phyloP scores from a whole-genome alignment of 2,113 vertebrate species.

The Trogon surrucura region DNA sequence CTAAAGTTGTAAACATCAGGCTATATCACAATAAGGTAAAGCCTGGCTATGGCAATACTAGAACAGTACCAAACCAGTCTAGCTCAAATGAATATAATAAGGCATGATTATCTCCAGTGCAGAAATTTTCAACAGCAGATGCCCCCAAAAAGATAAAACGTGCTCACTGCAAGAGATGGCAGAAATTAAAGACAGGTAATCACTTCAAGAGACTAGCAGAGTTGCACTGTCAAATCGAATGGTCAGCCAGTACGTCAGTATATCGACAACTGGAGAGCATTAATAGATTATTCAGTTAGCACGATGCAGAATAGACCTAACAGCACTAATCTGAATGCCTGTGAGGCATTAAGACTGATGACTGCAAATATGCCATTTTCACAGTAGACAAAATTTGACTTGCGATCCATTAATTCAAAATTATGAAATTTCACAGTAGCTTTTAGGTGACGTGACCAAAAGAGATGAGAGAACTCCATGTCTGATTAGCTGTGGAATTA shows the following conservation, averaged over 20 bases:
- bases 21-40: background rate
- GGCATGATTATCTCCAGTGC: background rate
- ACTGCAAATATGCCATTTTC: background rate
- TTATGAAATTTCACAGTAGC: no score
- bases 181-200: background rate
- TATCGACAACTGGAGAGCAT: background rate
- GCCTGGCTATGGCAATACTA: background rate
- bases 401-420: background rate
- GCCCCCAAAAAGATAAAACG: background rate
- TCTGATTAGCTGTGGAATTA: background rate
- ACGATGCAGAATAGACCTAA: background rate
- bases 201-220: background rate
- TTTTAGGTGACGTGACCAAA: background rate
- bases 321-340: background rate
- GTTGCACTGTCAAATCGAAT: background rate
- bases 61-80: background rate
- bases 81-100: background rate
- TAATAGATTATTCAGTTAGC: background rate
- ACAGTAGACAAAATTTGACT: background rate
- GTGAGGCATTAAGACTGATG: background rate
- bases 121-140: background rate
- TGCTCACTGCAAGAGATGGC: background rate
- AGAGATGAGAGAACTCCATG: background rate
- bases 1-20: background rate
- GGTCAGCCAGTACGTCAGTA: background rate